Evolutionary conservation across 2,113 vertebrate genomes (phyloP).

Genomic region (Leptodactylus fuscus): DNA sequence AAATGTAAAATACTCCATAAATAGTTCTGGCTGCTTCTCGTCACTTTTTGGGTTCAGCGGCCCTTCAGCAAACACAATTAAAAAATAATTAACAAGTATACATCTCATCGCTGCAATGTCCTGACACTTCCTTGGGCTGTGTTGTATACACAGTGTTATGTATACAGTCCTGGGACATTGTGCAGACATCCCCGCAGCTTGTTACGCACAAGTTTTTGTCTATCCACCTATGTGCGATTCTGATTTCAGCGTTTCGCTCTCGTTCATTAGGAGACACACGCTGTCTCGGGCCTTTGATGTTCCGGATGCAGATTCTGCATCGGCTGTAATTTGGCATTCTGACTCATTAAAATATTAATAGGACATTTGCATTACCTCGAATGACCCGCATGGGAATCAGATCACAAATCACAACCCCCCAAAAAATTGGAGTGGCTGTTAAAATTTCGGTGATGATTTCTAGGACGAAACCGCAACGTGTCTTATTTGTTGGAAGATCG

Average conservation of each 20-base stretch:
- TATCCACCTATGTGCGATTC: not conserved
- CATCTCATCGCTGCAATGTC: not conserved
- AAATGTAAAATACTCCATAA: not conserved
- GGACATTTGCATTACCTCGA: slow-evolving; percentile 41
- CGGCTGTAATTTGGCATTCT: slow-evolving; percentile 39
- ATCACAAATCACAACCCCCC: not conserved
- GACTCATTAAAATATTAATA: slow-evolving; percentile 44
- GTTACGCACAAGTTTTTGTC: not conserved
- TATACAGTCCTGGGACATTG: not conserved
- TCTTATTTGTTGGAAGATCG: too few relatives aligned
- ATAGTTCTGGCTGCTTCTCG: not conserved
- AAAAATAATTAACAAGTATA: not conserved
- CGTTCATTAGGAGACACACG: slow-evolving; percentile 16
- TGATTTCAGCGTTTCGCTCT: not conserved
- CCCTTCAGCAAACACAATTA: not conserved
- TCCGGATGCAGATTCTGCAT: slow-evolving; percentile 28
- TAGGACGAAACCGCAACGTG: not conserved
- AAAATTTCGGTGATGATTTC: not conserved
- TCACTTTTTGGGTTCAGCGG: not conserved
- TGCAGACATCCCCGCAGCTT: not conserved
- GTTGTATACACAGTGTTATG: not conserved
- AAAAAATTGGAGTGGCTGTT: not conserved
- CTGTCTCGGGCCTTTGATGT: not conserved
- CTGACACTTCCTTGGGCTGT: not conserved
- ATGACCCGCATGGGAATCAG: slow-evolving; percentile 24